Base-by-base conservation (phyloP, 1,140 invertebrate species). In the Doryteuthis pealeii region DNA sequence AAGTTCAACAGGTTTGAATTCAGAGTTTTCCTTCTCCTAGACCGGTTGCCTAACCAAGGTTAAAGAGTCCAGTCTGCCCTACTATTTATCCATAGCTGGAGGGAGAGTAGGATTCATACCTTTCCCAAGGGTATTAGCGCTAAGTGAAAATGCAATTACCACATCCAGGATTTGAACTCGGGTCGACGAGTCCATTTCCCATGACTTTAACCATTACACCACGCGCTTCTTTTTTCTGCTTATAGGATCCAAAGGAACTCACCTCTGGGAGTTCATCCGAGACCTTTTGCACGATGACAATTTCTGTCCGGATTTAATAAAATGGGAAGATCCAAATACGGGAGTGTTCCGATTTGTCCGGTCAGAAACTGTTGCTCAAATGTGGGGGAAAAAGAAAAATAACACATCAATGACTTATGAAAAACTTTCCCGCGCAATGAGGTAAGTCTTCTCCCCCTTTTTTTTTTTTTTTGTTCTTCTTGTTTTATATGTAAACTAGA, bases 361-460 rank as follows among this genome's bases (percentile, higher is more conserved):
- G 80, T 94, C 94, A 33, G 94, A 96, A 77, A 92, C 94, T 82
- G 94, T 97, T 1, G 95, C 95, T 5, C 92, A 94, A 82, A 88
- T 96, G 45, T 97, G 95, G 95, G 95, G 95, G 0, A 91, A 91
- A 31, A 82, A 89, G 79, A 96, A 96, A 85, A 93, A 94, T 85
- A 97, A 97, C 85, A 92, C 93, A 54, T 92, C 93, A 83, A 97
- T 97, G 95, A 96, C 93, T 32, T 97, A 96, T 85, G 96, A 97
- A 85, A 97, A 97, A 88, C 91, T 97, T 76, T 96, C 94, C 87
- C 87, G 95, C 80, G 95, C 95, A 8, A 96, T 97, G 94, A 92
- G 95, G 92, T 94, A 88, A 72, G 73, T 58, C 18, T 43, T 58
- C 3, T 58, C 15, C 26, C 15, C 4, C 30, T 31, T 68, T 4